Percentiles rank a stretch among this genome's conserved stretches.
Conservation (phyloP, 2,888 invertebrate species). For the Muschampia plurimacula region DNA sequence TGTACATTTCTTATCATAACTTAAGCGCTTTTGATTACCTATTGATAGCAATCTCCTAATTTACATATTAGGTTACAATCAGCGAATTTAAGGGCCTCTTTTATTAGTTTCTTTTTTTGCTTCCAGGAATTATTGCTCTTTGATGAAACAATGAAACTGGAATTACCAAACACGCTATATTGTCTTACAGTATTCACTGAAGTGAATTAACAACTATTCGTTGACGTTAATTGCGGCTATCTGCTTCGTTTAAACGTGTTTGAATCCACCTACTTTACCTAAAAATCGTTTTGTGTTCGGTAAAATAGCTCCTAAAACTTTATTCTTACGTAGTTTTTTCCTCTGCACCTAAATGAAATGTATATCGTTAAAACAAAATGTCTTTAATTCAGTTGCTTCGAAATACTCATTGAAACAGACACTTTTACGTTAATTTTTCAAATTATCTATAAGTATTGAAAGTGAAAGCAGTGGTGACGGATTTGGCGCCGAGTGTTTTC, state of each 20-base stretch:
- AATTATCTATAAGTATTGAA: constrained; percentile 16
- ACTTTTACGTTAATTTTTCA: constrained; percentile 39
- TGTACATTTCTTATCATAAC: constrained; percentile 1
- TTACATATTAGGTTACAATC: not conserved
- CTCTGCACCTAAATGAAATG: constrained; percentile 45
- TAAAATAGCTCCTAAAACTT: constrained; percentile 55
- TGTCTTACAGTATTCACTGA: constrained; percentile 5
- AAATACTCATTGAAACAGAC: constrained; percentile 52
- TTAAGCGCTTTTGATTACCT: not conserved
- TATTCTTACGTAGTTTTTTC: constrained; percentile 57
- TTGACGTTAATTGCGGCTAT: constrained; percentile 71
- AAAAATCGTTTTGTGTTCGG: constrained; percentile 38
- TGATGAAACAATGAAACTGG: constrained; percentile 15
- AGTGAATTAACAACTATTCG: constrained; percentile 57
- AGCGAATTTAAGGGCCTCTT: not conserved
- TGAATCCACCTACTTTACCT: constrained; percentile 54
- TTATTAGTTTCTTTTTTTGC: not conserved
- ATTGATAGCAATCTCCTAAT: not conserved
- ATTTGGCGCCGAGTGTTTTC: constrained; percentile 33
- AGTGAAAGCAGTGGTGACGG: constrained; percentile 36
- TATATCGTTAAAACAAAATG: constrained; percentile 62
- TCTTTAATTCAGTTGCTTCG: constrained; percentile 69
- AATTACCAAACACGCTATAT: not conserved
- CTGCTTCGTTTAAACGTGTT: constrained; percentile 73
- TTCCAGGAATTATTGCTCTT: not conserved